phyloP scores from a whole-genome alignment of 2,888 invertebrate genomes.

The Oscheius sp. region DNA sequence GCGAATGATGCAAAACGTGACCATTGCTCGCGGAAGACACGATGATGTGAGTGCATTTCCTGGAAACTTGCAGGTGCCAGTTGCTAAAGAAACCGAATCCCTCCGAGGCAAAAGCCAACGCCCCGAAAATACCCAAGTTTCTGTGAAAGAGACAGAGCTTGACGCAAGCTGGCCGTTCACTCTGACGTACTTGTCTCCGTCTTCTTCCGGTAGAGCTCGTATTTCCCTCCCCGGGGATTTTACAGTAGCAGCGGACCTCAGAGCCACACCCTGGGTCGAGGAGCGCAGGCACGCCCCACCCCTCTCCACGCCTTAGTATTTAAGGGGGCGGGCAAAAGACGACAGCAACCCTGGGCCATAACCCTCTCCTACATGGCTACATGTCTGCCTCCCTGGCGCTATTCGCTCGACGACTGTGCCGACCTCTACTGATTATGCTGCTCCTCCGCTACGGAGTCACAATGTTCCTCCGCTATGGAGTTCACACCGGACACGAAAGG shows the following conservation, averaged over 20 bases:
- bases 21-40: not conserved
- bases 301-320: constrained; percentile 34
- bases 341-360: not conserved
- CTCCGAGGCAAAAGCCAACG: not conserved
- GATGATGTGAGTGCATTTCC: not conserved
- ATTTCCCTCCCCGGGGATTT: not conserved
- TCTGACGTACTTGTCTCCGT: not conserved
- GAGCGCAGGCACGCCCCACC: not conserved
- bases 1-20: not conserved
- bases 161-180: no score
- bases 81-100: constrained; percentile 3
- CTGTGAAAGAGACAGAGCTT: not conserved
- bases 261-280: constrained; percentile 14
- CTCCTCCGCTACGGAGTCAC: constrained; percentile 23
- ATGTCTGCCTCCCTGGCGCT: constrained; percentile 57
- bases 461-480: constrained; percentile 19
- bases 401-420: constrained; percentile 54
- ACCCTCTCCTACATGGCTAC: constrained; percentile 44
- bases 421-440: constrained; percentile 44
- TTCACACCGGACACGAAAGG: constrained; percentile 38
- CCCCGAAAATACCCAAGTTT: constrained; percentile 10
- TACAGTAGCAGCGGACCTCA: not conserved
- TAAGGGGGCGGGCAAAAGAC: constrained; percentile 17
- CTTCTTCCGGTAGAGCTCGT: not conserved
- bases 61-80: constrained; percentile 2